These are phyloP conservation scores for Psococerastis gibbosa DNA, from an alignment of 2,888 invertebrate species.

Conservation along the genomic window DNA sequence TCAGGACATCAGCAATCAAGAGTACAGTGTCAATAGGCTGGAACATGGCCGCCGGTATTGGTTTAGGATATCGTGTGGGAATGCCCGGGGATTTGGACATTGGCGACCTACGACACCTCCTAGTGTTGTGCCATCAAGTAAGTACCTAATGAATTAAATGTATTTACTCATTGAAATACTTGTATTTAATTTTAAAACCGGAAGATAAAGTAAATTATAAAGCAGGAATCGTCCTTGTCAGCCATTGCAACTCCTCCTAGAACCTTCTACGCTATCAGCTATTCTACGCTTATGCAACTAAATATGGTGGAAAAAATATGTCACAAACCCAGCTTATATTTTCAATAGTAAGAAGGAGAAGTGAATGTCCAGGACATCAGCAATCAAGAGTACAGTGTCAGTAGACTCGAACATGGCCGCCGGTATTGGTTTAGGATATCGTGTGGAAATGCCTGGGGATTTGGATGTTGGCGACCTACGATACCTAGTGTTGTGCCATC, in stretches of 20 bases:
- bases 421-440: conserved; percentile 78
- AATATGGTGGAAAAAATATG: too few relatives aligned
- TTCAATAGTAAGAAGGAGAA: conserved; percentile 61
- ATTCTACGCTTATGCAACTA: too few relatives aligned
- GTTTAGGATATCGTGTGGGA: conserved; percentile 82
- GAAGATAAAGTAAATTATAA: too few relatives aligned
- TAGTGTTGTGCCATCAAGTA: conserved; percentile 78
- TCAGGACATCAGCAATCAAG: conserved; percentile 40
- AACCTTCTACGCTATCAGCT: too few relatives aligned
- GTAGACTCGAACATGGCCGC: conserved; percentile 66
- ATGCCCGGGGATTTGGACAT: conserved; percentile 76
- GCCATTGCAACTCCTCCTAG: too few relatives aligned
- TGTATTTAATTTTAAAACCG: too few relatives aligned
- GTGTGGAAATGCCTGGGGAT: conserved; percentile 88
- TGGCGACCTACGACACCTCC: conserved; percentile 58
- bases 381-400: conserved; percentile 37
- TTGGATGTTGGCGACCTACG: conserved; percentile 55
- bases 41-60: conserved; percentile 74
- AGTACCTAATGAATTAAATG: conserved; percentile 31
- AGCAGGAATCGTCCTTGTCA: too few relatives aligned
- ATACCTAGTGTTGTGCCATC: conserved; percentile 77
- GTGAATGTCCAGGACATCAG: conserved; percentile 53
- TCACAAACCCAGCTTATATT: too few relatives aligned
- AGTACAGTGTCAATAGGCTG: conserved; percentile 47
- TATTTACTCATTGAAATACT: too few relatives aligned